Base-by-base conservation (phyloP, 2,113 vertebrate genomes). In the Asarcornis scutulata region DNA sequence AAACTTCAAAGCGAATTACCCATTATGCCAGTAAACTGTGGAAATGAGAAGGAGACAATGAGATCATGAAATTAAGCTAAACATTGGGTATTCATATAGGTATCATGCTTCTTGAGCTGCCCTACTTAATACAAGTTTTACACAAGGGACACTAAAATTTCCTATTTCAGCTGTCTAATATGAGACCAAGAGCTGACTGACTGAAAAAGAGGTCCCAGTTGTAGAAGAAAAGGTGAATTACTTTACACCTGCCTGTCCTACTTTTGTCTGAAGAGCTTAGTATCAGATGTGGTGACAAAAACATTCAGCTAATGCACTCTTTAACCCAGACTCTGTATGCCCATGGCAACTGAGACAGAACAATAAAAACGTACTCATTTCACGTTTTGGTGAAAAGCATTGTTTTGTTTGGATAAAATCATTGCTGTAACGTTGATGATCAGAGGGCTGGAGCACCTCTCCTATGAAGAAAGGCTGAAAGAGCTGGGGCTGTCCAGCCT, bases 271-370 rank as follows among this genome's bases (percentile, higher is more conserved):
- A 50, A 62, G 38, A 1, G 2, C 68, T 59, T 2, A 1, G 32
- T 10, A 36, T 38, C 31, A 88, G 29, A 79, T 0, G 7, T 1
- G 5, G 31, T 22, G 38, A 80, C 44, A 80, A 64, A 89, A 66
- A 7, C 0, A 0, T 56, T 48, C 9, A 55, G 23, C 32, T 71
- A 81, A 78, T 9, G 50, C 0, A 6, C 5, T 67, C 36, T 74
- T 27, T 64, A 79, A 75, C 13, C 20, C 42, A 83, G 68, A 91
- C 46, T 79, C 31, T 2, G 4, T 34, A 34, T 18, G 22, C 36
- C 46, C 44, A 36, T 1, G 3, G 42, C 21, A 82, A 72, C 9
- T 32, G 38, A 88, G 80, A 66, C 9, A 42, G 38, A 77, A 10
- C 27, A 56, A 48, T 11, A 64, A 59, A 77, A 68, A 46, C 7